Evolutionary conservation across 2,113 vertebrate genomes (phyloP).

Genomic region (Gavia stellata): DNA sequence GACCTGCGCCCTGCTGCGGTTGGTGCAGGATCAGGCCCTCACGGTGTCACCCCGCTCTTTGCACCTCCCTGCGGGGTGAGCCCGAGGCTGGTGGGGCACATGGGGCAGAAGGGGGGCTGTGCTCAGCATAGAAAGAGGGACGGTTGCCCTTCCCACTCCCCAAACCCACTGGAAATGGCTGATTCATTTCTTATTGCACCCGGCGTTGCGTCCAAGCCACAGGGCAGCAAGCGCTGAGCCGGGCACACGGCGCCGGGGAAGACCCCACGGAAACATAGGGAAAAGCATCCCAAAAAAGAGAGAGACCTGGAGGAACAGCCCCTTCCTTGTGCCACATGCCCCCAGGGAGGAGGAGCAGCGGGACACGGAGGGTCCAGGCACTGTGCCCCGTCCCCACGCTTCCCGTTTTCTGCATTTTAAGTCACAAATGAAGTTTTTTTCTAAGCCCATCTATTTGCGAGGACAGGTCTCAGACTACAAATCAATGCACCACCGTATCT

Average conservation of each 20-base stretch:
- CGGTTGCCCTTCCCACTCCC: not conserved
- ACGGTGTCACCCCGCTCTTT: fast-evolving
- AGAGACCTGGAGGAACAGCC: not conserved
- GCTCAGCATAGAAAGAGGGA: not conserved
- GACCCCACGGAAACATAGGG: fast-evolving
- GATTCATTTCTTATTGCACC: not conserved
- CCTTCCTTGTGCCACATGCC: fast-evolving
- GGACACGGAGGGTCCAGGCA: fast-evolving
- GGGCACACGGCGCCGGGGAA: fast-evolving
- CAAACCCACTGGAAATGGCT: not conserved
- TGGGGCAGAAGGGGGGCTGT: too few relatives aligned
- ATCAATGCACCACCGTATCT: slow-evolving; percentile 6
- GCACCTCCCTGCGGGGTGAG: not conserved
- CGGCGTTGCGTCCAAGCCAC: fast-evolving
- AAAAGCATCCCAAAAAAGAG: not conserved
- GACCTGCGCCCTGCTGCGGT: fast-evolving
- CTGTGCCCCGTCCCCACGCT: not conserved
- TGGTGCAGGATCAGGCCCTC: not conserved
- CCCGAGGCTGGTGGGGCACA: fast-evolving
- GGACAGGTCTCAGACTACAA: slow-evolving; percentile 14
- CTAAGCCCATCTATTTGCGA: not conserved
- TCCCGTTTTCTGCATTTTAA: not conserved
- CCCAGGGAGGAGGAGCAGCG: fast-evolving
- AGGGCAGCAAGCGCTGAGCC: fast-evolving
- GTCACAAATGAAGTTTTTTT: slow-evolving; percentile 12